Base-by-base conservation (phyloP, 1,140 invertebrate genomes). In the Babylonia areolata region DNA sequence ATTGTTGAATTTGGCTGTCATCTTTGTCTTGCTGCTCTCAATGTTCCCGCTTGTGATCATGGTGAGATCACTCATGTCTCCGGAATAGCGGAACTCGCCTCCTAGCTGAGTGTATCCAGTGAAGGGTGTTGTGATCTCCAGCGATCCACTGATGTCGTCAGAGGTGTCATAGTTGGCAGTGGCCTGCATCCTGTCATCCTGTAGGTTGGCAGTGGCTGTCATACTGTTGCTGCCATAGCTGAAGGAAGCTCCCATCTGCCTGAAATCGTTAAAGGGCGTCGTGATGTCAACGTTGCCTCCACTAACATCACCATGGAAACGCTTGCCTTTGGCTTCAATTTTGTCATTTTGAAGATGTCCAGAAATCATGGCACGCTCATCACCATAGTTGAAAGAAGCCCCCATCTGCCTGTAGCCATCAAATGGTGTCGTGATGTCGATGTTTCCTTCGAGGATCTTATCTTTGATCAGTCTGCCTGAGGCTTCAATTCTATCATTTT, bases 371-470 rank as follows among this genome's bases (percentile, higher is more conserved):
- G 15, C 17, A 42, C 9, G 12, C 3, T 79, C 77, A 3, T 39
- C 77, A 12, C 11, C 17, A 39, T 40, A 46, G 3, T 42, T 20
- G 77, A 46, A 20, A 12, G 5, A 33, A 20, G 3, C 40, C 2
- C 39, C 77, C 39, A 79, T 40, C 77, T 79, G 77, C 15, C 37
- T 79, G 78, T 54, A 80, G 28, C 69, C 73, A 3, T 64, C 5
- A 17, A 83, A 58, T 2, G 85, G 85, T 3, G 85, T 86, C 31
- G 78, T 33, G 40, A 86, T 58, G 78, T 80, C 42, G 11, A 80
- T 11, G 46, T 40, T 20, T 3, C 42, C 78, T 31, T 40, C 28
- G 2, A 54, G 12, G 78, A 23, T 31, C 28, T 80, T 17, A 35
- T 23, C 17, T 3, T 12, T 80, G 78, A n/a, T 15, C 15, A 79